phyloP scores from a whole-genome alignment of 2,888 invertebrate species.

The Omphaloscelis lunosa region DNA sequence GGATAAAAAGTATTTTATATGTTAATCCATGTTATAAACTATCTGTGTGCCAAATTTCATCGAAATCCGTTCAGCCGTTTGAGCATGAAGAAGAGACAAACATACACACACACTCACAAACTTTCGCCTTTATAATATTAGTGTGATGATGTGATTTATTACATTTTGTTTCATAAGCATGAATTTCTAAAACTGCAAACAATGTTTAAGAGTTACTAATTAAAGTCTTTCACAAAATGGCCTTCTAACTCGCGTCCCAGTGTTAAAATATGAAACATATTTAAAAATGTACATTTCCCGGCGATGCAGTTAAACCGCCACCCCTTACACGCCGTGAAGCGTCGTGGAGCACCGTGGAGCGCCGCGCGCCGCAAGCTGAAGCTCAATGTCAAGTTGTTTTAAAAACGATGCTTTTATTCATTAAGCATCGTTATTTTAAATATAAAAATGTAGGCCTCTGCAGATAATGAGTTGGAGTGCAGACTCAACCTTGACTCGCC shows the following conservation, averaged over 20 bases:
- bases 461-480: conserved; percentile 20
- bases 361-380: conserved; percentile 8
- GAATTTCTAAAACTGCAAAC: not conserved
- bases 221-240: conserved; percentile 19
- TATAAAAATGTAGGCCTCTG: conserved; percentile 7
- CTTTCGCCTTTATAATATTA: too few relatives aligned
- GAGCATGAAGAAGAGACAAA: too few relatives aligned
- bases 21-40: too few relatives aligned
- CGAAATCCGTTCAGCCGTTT: too few relatives aligned
- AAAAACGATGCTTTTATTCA: conserved; percentile 31
- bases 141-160: too few relatives aligned
- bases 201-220: conserved; percentile 1
- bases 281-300: conserved; percentile 37
- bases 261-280: conserved; percentile 11
- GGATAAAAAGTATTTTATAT: too few relatives aligned
- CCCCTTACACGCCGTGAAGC: not conserved
- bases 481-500: conserved; percentile 3
- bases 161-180: not conserved
- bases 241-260: not conserved
- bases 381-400: conserved; percentile 41
- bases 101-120: too few relatives aligned
- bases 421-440: conserved; percentile 16
- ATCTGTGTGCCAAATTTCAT: too few relatives aligned
- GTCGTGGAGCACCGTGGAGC: not conserved
- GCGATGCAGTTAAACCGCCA: conserved; percentile 13